phyloP scores from a whole-genome alignment of 1,140 invertebrate species.

The Liolophura sinensis region DNA sequence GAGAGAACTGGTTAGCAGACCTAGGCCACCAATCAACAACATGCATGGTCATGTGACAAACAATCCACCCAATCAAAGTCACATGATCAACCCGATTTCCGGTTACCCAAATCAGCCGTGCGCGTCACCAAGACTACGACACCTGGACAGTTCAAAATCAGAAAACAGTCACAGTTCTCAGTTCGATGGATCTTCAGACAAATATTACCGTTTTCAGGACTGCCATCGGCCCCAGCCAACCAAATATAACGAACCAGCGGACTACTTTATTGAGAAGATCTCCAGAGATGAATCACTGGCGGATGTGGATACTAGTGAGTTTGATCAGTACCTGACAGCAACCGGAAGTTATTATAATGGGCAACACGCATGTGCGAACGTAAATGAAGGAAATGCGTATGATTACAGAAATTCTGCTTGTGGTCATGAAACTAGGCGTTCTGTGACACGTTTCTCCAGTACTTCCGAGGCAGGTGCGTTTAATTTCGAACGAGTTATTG shows the following conservation, averaged over 20 bases:
- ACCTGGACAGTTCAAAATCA: background rate
- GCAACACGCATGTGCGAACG: too few relatives aligned
- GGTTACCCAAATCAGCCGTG: background rate
- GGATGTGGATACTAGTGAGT: slow-evolving; percentile 27
- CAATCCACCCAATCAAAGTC: background rate
- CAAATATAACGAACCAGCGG: slow-evolving; percentile 2
- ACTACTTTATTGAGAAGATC: slow-evolving; percentile 17
- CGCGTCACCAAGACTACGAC: background rate
- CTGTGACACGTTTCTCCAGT: too few relatives aligned
- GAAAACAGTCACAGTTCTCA: background rate
- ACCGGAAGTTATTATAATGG: too few relatives aligned
- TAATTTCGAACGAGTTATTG: too few relatives aligned
- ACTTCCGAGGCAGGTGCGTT: too few relatives aligned
- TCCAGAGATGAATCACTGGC: slow-evolving; percentile 16
- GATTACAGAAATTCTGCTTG: too few relatives aligned
- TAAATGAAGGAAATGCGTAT: too few relatives aligned
- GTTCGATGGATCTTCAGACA: background rate
- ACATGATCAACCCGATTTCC: background rate
- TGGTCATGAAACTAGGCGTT: too few relatives aligned
- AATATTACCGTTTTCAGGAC: background rate
- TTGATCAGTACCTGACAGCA: slow-evolving; percentile 24
- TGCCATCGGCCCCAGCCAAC: background rate
- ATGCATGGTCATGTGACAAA: background rate
- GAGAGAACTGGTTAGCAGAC: slow-evolving; percentile 23
- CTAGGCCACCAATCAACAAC: slow-evolving; percentile 4